Base-by-base conservation (phyloP, 2,113 vertebrate species). In the Menidia beryllina region DNA sequence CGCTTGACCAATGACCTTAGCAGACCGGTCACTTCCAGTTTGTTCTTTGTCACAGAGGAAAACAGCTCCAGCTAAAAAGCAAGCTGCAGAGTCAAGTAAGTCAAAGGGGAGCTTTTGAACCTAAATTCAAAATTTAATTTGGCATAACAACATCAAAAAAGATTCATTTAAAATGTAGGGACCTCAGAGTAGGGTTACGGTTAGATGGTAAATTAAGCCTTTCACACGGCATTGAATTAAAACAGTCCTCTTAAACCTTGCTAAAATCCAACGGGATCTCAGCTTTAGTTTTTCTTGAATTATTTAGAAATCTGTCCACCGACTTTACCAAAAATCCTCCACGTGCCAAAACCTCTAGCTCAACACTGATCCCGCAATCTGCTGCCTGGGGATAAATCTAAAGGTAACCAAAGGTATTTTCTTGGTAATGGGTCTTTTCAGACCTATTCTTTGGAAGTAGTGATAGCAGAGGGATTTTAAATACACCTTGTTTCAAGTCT, bases 351-450 rank as follows among this genome's bases (percentile, higher is more conserved):
- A 79, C 45, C 47, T 62, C 54, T 36, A 26, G 60, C 45, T 79
- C 66, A 77, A 60, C 60, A 60, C 27, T 78, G 72, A 87, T 77
- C 61, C 56, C 41, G 74, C 64, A 69, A 66, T 82, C 72, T 76
- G 51, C 73, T 36, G 50, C 45, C 69, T 55, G 57, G 49, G 49
- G 60, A 69, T 60, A 55, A 71, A 69, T 27, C 60, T 76, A 56
- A 63, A 59, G 55, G n/a, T n/a, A n/a, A 76, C 65, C 55, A 69
- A 84, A 61, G 41, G 63, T 36, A 62, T 52, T 34, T 41, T 30
- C 24, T 36, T 53, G 75, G 81, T 89, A 61, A 78, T 39, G 57
- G 71, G 50, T 63, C 77, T 27, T 58, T 72, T 69, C 71, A 45
- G 58, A 77, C 68, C 60, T 49, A 38, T 30, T 56, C 23, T 77